Evolutionary conservation across 2,797 vertebrate genomes (phyloP), one percentile per base, ranked within the genome.

Genomic region (Triplophysa yarkandensis): DNA sequence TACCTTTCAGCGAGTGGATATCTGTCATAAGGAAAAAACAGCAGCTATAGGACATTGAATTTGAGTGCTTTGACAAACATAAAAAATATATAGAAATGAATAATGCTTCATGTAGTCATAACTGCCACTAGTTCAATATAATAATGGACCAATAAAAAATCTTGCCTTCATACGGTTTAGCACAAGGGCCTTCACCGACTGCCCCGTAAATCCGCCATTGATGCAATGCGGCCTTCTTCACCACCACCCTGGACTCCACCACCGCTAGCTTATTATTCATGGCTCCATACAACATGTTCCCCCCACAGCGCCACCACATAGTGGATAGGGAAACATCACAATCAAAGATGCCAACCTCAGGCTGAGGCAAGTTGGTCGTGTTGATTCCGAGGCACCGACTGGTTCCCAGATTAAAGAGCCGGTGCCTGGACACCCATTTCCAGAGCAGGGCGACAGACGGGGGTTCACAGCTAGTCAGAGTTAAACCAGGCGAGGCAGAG

Each of bases 351-450:
- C 86, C 82, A 3, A 97, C 82, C 0, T 93, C 76, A 17, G 69
- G 91, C 81, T 93, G 91, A 16, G 88, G 87, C 0, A 80, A 43
- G 34, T 89, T 82, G 0, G 86, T 93, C 17, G 91, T 64, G 75
- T 95, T 93, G 76, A 98, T 89, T 44, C 95, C 97, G 0, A 99
- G 91, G 70, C 96, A 99, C 36, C 79, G 83, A 39, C 89, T 92
- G 80, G 86, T 89, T 71, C 94, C 94, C 23, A 95, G 11, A 64
- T 97, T 97, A 83, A 95, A 98, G 48, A 99, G 94, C 6, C 83
- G 93, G 64, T 83, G 91, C n/a, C 89, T 89, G 43, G 95, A 95
- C 9, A 94, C 95, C 97, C 96, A 98, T 88, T 96, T 98, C 97
- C 97, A 99, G 4, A 96, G 82, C 95, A 95, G 94, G 77, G 84